Percentiles rank a stretch among this genome's conserved stretches.
Conservation (phyloP, 2,113 vertebrate species). For the Mormyrus lacerda region DNA sequence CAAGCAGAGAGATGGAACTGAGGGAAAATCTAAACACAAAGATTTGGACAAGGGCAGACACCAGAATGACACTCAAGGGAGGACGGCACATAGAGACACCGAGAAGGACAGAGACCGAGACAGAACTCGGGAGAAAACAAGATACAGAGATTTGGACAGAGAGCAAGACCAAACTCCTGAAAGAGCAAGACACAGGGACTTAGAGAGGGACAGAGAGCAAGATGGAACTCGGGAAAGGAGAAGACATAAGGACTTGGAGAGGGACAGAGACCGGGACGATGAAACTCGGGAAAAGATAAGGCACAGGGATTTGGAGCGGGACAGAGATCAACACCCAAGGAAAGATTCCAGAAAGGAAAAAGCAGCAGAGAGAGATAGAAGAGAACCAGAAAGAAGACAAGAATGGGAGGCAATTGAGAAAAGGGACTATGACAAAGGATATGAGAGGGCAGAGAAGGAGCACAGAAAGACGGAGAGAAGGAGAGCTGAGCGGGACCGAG, state of each 20-base stretch:
- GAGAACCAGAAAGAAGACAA: neutral
- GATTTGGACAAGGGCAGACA: constrained; percentile 33
- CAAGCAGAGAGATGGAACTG: constrained; percentile 18
- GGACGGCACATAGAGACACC: constrained; percentile 24
- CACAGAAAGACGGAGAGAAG: constrained; percentile 23
- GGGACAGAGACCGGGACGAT: constrained; percentile 27
- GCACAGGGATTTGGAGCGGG: constrained; percentile 48
- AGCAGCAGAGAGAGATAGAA: neutral
- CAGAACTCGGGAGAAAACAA: constrained; percentile 25
- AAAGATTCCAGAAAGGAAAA: neutral
- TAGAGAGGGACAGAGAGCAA: constrained; percentile 38
- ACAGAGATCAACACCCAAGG: constrained; percentile 10
- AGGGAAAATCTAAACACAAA: constrained; percentile 27
- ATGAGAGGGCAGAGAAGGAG: constrained; percentile 7
- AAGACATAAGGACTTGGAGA: constrained; percentile 39
- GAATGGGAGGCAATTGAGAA: constrained; percentile 6
- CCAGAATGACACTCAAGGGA: constrained; percentile 21
- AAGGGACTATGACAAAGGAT: constrained; percentile 31
- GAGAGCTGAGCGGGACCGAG: constrained; percentile 40
- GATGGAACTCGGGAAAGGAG: constrained; percentile 32
- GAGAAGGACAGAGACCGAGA: constrained; percentile 25
- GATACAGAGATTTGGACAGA: constrained; percentile 21
- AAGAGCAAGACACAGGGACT: constrained; percentile 23
- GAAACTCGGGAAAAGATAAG: neutral
- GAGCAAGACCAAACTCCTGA: constrained; percentile 18